phyloP scores from a whole-genome alignment of 2,797 vertebrate species.

The Tamandua tetradactyla region DNA sequence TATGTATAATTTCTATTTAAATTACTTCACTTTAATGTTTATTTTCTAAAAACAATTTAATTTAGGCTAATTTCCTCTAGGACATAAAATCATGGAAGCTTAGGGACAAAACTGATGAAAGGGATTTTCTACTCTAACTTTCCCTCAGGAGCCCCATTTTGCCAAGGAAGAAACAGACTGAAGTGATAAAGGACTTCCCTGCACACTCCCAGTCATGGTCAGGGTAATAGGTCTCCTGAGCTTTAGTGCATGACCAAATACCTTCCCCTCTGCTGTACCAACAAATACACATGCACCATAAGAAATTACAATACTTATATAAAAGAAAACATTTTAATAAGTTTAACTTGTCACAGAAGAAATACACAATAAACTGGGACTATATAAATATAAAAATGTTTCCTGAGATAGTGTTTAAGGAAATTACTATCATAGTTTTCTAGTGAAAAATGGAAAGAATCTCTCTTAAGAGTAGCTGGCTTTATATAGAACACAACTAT shows the following conservation, averaged over 20 bases:
- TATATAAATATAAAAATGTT: neutral
- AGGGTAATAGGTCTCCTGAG: neutral
- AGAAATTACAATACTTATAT: neutral
- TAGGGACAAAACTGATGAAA: neutral
- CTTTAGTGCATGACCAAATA: neutral
- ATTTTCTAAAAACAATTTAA: neutral
- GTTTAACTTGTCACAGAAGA: neutral
- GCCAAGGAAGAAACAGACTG: neutral
- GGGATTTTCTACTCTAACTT: neutral
- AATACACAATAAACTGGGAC: neutral
- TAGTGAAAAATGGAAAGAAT: neutral
- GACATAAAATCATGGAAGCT: neutral
- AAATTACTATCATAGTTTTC: neutral
- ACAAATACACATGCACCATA: neutral
- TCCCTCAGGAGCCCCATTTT: neutral
- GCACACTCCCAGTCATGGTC: neutral
- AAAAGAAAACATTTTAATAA: constrained; percentile 9
- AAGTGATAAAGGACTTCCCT: no score
- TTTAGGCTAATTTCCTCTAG: constrained; percentile 2
- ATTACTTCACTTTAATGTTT: neutral
- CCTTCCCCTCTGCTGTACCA: neutral
- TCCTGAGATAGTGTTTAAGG: neutral
- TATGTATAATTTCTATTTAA: neutral
- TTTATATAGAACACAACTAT: neutral
- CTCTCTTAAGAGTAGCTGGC: neutral